These are phyloP conservation scores for Scophthalmus maximus DNA, from an alignment of 2,113 vertebrate species.

Conservation along the genomic window DNA sequence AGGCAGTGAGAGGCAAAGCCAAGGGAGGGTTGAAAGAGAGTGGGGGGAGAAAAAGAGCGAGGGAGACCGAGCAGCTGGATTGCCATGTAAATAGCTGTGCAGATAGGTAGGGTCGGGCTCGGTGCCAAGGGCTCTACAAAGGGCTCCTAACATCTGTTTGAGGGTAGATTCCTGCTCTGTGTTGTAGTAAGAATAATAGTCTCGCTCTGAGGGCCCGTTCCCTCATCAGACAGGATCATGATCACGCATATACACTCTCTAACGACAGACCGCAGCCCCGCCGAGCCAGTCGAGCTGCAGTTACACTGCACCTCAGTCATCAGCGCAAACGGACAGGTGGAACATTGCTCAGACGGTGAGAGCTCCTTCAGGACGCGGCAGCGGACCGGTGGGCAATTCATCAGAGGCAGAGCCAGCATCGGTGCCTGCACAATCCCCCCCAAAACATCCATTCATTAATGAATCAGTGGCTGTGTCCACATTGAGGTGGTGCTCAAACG, in stretches of 20 bases:
- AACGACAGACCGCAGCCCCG: slow-evolving; percentile 64
- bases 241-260: slow-evolving; percentile 76
- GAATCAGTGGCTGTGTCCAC: slow-evolving; percentile 3
- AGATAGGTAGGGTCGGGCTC: slow-evolving; percentile 94
- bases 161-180: slow-evolving; percentile 88
- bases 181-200: slow-evolving; percentile 86
- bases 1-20: slow-evolving; percentile 38
- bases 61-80: slow-evolving; percentile 89
- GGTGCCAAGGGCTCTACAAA: slow-evolving; percentile 89
- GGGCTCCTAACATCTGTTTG: slow-evolving; percentile 93
- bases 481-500: not conserved
- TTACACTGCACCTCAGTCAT: slow-evolving; percentile 52
- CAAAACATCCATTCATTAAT: not conserved
- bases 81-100: slow-evolving; percentile 93
- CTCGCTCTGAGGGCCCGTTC: slow-evolving; percentile 74
- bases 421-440: not conserved
- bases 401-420: not conserved
- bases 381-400: not conserved
- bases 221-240: slow-evolving; percentile 79
- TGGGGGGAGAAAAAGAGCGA: slow-evolving; percentile 35
- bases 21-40: slow-evolving; percentile 38
- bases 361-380: slow-evolving; percentile 3
- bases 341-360: slow-evolving; percentile 21
- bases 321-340: slow-evolving; percentile 58
- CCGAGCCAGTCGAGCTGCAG: slow-evolving; percentile 40